These are phyloP conservation scores for Sinocyclocheilus anshuiensis DNA, from an alignment of 2,113 vertebrate genomes.

Conservation along the genomic window DNA sequence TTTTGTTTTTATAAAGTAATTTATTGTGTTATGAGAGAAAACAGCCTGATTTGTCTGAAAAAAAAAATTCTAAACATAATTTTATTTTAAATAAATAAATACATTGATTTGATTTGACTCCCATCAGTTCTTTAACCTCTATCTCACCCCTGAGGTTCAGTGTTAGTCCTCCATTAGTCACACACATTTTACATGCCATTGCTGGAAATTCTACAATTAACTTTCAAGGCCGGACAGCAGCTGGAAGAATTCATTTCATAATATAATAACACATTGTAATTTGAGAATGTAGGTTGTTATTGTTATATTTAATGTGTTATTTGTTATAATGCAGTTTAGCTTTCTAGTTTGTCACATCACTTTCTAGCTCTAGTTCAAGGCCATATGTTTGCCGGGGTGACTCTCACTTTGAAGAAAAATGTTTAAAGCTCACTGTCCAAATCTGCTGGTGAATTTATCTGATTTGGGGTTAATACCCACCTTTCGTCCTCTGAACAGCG, in stretches of 20 bases:
- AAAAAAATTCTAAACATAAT: no score
- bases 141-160: neutral
- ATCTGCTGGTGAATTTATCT: neutral
- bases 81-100: neutral
- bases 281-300: neutral
- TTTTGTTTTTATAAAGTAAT: neutral
- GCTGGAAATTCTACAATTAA: neutral
- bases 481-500: slow-evolving; percentile 3
- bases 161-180: neutral
- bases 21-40: neutral
- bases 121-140: neutral
- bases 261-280: neutral
- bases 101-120: neutral
- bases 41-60: neutral
- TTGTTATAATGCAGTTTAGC: neutral
- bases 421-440: neutral
- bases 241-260: neutral
- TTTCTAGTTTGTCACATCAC: neutral
- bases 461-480: neutral
- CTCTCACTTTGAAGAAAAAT: neutral
- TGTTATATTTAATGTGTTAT: neutral
- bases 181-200: neutral
- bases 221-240: neutral
- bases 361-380: neutral
- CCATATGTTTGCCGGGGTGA: neutral